A percentile compares a stretch with the other conserved stretches of the same genome.
Evolutionary conservation across 2,797 vertebrate genomes (phyloP).

Genomic region (Xerus rutilus): DNA sequence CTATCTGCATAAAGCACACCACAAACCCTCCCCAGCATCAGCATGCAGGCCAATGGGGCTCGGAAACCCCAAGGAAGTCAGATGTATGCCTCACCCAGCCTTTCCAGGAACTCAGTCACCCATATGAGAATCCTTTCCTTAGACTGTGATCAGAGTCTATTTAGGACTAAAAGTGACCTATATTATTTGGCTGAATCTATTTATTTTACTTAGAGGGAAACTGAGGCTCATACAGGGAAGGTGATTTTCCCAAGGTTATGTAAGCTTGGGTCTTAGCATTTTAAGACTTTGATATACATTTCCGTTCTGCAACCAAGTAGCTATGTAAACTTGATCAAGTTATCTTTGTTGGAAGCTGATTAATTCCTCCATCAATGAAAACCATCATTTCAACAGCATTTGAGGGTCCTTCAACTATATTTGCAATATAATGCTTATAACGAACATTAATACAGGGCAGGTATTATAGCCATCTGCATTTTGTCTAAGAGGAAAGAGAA

Average conservation of each 20-base stretch:
- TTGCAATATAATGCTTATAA: background rate
- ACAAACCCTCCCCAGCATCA: background rate
- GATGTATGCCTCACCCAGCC: background rate
- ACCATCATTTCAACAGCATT: background rate
- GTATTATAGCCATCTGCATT: background rate
- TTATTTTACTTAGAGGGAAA: conserved; percentile 21
- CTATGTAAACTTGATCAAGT: background rate
- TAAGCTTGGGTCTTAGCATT: background rate
- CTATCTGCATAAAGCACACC: background rate
- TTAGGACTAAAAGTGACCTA: background rate
- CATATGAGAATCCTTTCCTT: background rate
- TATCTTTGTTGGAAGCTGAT: background rate
- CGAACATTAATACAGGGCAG: background rate
- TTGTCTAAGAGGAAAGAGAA: conserved; percentile 25
- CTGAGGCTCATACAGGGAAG: background rate
- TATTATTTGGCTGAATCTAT: background rate
- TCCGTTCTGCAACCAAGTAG: background rate
- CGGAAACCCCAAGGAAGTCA: background rate
- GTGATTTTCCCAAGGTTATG: background rate
- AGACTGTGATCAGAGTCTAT: background rate
- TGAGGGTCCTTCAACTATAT: background rate
- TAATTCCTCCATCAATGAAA: background rate
- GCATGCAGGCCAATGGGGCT: background rate
- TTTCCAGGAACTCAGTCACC: background rate
- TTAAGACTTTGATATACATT: background rate